phyloP scores from a whole-genome alignment of 2,113 vertebrate genomes.

The Lagopus leucura region DNA sequence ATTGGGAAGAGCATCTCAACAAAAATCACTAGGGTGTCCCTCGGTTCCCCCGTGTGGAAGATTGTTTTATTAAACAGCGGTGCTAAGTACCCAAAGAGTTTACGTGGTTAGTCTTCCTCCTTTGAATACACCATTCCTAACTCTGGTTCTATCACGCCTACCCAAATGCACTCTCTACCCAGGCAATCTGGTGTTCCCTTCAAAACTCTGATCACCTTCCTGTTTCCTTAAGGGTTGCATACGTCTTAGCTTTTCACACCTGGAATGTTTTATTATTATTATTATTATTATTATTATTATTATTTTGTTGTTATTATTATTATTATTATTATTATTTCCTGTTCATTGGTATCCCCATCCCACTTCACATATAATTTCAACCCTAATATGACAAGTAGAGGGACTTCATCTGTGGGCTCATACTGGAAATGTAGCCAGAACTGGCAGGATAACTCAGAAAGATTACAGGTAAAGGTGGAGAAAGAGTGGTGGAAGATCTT shows the following conservation, averaged over 20 bases:
- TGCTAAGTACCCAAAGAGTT: no score
- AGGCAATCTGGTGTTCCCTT: background rate
- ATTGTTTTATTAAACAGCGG: accelerated
- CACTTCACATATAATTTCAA: background rate
- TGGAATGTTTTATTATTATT: background rate
- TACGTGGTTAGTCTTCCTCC: no score
- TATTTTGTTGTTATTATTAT: no score
- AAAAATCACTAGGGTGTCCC: accelerated
- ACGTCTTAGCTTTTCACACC: background rate
- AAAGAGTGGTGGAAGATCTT: background rate
- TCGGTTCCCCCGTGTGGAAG: accelerated
- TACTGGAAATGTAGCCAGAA: background rate
- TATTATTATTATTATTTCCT: no score
- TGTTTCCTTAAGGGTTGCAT: background rate
- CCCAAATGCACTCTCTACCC: background rate
- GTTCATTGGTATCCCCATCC: background rate
- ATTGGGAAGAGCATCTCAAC: accelerated
- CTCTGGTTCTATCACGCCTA: background rate
- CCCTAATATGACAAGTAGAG: background rate
- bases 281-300: no score
- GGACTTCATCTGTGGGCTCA: background rate
- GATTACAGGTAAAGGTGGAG: background rate
- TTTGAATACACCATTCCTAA: background rate
- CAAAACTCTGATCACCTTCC: background rate
- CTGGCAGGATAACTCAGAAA: background rate